Evolutionary conservation across 2,113 vertebrate species (phyloP).

Genomic region (Corythoichthys intestinalis): DNA sequence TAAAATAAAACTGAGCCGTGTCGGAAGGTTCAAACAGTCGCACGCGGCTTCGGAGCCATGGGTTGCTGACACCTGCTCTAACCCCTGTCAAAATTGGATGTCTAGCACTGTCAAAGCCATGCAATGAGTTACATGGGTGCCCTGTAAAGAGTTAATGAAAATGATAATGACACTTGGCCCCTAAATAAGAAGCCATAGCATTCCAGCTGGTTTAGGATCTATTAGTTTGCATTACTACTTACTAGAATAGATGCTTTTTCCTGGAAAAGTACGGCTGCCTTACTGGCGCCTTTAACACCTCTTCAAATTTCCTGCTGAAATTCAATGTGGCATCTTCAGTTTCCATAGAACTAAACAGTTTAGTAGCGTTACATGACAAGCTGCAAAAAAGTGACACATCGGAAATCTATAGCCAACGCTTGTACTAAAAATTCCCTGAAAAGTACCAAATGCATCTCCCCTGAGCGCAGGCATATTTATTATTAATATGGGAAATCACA

Average conservation of each 20-base stretch:
- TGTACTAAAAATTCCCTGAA: slow-evolving; percentile 40
- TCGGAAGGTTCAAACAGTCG: no score
- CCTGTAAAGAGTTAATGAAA: slow-evolving; percentile 18
- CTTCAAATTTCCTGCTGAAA: slow-evolving; percentile 72
- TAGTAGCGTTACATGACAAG: slow-evolving; percentile 28
- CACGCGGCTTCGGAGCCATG: no score
- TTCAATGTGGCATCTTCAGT: slow-evolving; percentile 73
- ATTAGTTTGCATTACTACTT: slow-evolving; percentile 53
- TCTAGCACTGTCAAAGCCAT: no score
- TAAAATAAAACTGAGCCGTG: no score
- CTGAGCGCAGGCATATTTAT: slow-evolving; percentile 62
- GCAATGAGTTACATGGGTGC: no score
- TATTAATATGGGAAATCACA: slow-evolving; percentile 74
- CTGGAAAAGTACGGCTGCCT: slow-evolving; percentile 66
- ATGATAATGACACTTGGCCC: slow-evolving; percentile 29
- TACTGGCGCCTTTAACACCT: slow-evolving; percentile 67
- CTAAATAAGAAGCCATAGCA: slow-evolving; percentile 26
- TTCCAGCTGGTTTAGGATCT: slow-evolving; percentile 50
- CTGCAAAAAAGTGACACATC: slow-evolving; percentile 1
- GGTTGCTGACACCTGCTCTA: no score
- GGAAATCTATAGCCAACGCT: slow-evolving; percentile 20
- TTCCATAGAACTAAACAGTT: slow-evolving; percentile 60
- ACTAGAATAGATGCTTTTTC: slow-evolving; percentile 55
- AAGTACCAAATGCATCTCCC: slow-evolving; percentile 44
- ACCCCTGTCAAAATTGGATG: no score